Percentiles rank a stretch among this genome's conserved stretches.
Evolutionary conservation across 2,888 invertebrate genomes (phyloP).

Genomic region (Cremastinae sp.): DNA sequence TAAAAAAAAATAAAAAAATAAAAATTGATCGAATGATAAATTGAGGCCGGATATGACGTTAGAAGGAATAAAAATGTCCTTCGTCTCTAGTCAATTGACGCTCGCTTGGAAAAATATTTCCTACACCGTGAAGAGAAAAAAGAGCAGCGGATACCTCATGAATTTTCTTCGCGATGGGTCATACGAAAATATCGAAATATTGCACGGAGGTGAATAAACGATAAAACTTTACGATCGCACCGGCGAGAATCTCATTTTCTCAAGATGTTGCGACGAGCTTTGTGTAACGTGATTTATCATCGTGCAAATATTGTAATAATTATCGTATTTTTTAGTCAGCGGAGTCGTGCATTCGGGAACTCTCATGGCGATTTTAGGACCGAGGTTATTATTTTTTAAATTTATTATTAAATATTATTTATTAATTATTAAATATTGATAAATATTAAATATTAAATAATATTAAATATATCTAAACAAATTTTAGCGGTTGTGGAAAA

Average conservation of each 20-base stretch:
- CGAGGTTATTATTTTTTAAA: slow-evolving; percentile 81
- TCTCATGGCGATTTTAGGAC: slow-evolving; percentile 88
- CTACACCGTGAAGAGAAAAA: slow-evolving; percentile 67
- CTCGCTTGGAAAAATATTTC: slow-evolving; percentile 74
- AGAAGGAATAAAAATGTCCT: background rate
- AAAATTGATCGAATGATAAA: slow-evolving; percentile 41
- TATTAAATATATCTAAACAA: background rate
- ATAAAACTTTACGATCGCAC: background rate
- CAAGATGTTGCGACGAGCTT: no score
- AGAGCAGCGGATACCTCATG: slow-evolving; percentile 68
- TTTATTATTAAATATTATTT: background rate
- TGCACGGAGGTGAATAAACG: slow-evolving; percentile 82
- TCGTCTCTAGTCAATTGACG: slow-evolving; percentile 61
- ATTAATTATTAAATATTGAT: background rate
- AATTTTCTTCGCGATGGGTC: slow-evolving; percentile 81
- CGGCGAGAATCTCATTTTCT: background rate
- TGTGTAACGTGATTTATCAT: slow-evolving; percentile 6
- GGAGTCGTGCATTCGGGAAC: slow-evolving; percentile 86
- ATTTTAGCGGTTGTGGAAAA: slow-evolving; percentile 88
- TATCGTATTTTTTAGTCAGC: slow-evolving; percentile 82
- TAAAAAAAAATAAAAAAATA: slow-evolving; percentile 47
- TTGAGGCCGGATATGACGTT: slow-evolving; percentile 9
- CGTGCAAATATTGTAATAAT: slow-evolving; percentile 8
- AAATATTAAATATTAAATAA: background rate
- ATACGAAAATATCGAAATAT: slow-evolving; percentile 81